Percentiles rank a stretch among this genome's conserved stretches.
phyloP scores from a whole-genome alignment of 2,888 invertebrate species.

The Perizoma flavofasciatum region DNA sequence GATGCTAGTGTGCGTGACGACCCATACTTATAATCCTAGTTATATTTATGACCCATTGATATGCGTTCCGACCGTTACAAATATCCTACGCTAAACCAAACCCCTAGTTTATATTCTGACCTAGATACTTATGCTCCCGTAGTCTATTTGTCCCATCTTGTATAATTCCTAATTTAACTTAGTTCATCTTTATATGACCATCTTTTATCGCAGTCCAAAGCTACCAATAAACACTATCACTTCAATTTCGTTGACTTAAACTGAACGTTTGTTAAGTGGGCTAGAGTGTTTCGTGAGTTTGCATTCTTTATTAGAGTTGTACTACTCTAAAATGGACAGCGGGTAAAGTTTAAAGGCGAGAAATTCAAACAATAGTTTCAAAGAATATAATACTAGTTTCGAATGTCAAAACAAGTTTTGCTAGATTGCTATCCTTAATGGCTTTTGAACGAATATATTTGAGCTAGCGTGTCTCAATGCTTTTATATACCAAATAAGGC shows the following conservation, averaged over 20 bases:
- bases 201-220: too few species aligned
- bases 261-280: too few species aligned
- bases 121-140: too few species aligned
- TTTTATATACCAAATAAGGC: slow-evolving; percentile 8
- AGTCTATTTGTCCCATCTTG: too few species aligned
- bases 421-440: neutral
- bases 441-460: slow-evolving; percentile 13
- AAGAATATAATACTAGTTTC: neutral
- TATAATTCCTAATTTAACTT: too few species aligned
- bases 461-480: slow-evolving; percentile 18
- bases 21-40: too few species aligned
- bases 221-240: too few species aligned
- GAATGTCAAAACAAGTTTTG: slow-evolving; percentile 6
- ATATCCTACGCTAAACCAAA: neutral
- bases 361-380: slow-evolving; percentile 6
- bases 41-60: neutral
- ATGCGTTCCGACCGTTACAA: neutral
- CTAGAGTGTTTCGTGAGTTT: slow-evolving; percentile 16
- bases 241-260: too few species aligned
- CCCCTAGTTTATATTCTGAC: neutral
- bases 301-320: slow-evolving; percentile 13
- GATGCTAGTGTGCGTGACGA: neutral
- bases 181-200: too few species aligned
- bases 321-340: slow-evolving; percentile 10
- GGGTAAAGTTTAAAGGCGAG: neutral